These are phyloP conservation scores for Neoitamus cyanurus DNA, from an alignment of 2,888 invertebrate species.

Conservation along the genomic window DNA sequence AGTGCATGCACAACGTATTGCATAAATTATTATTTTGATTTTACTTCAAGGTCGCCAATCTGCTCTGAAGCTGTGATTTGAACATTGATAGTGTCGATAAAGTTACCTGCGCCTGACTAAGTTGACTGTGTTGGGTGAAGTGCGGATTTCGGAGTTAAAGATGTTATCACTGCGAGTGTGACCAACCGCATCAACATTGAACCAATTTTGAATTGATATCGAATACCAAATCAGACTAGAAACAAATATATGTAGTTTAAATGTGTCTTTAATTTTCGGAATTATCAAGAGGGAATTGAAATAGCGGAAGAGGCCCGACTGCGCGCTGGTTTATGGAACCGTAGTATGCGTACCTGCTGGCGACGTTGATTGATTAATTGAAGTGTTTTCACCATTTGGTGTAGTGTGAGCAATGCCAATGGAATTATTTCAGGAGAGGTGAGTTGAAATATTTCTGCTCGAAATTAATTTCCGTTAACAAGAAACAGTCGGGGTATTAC, in stretches of 20 bases:
- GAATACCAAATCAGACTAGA: neutral
- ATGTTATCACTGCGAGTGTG: neutral
- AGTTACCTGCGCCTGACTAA: neutral
- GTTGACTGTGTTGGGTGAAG: neutral
- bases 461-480: neutral
- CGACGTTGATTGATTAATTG: conserved; percentile 12
- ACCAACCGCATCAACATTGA: neutral
- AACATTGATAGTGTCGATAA: neutral
- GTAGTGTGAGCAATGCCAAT: conserved; percentile 19
- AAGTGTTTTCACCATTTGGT: conserved; percentile 13
- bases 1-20: neutral
- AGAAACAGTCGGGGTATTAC: neutral
- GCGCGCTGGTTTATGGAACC: neutral
- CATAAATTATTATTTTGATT: neutral
- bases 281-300: neutral
- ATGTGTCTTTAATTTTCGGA: neutral
- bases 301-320: neutral
- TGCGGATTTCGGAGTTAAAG: no score
- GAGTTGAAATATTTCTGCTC: neutral
- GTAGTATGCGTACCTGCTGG: neutral
- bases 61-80: neutral
- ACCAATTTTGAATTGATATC: neutral
- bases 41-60: neutral
- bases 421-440: conserved; percentile 40
- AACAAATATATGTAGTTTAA: neutral